Evolutionary conservation across 2,888 invertebrate genomes (phyloP), one percentile per base, ranked within the genome.

Genomic region (Chrysotoxum bicinctum): DNA sequence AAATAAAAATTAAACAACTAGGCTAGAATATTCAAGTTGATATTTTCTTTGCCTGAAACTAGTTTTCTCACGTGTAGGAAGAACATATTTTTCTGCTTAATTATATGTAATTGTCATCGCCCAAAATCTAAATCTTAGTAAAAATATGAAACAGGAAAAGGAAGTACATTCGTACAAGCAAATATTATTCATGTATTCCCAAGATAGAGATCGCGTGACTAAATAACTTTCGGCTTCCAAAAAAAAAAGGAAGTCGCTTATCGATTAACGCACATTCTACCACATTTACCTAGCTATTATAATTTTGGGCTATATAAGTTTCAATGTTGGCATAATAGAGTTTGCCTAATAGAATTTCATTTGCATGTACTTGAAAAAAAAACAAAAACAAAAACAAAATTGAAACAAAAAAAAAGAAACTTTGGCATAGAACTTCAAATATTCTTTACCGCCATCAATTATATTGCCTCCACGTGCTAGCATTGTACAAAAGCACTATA

Each of bases 341-440:
- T 48, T 74, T 69, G 43, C 68, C 52, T 26, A 62, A 68, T 19
- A 35, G 16, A 50, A 74, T 52, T 74, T 26, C 16, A 58, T 60
- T 77, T 21, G 26, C 40, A 43, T 35, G 0, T 69, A 14, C 50
- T 35, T 12, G 32, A 54, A 64, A 9, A 10, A 35, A 68, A 43
- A 21, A n/a, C n/a, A 23, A 35, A 66, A 16, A 23, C 10, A 43
- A 37, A 40, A 64, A 12, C n/a, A 37, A 69, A 3, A 9, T n/a
- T n/a, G 32, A 32, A 45, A 37, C 10, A 35, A 37, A 40, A 52
- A 10, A 12, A 16, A 26, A 30, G 52, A 45, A 64, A 73, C 81
- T 72, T 85, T 85, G 81, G 85, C 81, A 85, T 10, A 85, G 85
- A 85, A 85, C 85, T 85, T 85, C 75, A 62, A 80, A 72, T 75